Percentiles rank a stretch among this genome's conserved stretches.
phyloP scores from a whole-genome alignment of 2,888 invertebrate genomes.

The Tetragonula carbonaria region DNA sequence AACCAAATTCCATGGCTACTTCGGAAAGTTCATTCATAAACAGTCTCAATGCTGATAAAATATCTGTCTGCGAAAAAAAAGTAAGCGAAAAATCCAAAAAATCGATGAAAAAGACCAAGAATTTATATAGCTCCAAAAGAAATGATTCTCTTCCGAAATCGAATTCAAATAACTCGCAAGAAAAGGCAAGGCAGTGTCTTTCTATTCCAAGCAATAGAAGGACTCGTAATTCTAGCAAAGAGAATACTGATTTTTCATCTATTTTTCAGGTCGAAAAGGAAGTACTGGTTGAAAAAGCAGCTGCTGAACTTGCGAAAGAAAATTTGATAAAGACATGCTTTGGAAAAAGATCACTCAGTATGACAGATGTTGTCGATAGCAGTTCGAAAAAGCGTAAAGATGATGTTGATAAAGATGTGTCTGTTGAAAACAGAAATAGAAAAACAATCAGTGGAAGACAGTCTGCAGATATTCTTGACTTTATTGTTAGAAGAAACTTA shows the following conservation, averaged over 20 bases:
- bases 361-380: not conserved
- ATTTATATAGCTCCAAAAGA: not conserved
- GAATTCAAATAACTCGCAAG: not conserved
- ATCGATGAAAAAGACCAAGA: not conserved
- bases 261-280: conserved; percentile 56
- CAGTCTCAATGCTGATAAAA: not conserved
- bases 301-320: not conserved
- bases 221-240: conserved; percentile 41
- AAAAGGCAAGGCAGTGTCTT: not conserved
- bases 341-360: conserved; percentile 30
- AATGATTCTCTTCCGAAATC: not conserved
- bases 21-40: not conserved
- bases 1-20: not conserved
- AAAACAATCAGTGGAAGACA: not conserved
- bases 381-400: conserved; percentile 36
- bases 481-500: conserved; percentile 2
- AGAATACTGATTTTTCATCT: conserved; percentile 47
- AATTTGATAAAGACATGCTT: not conserved
- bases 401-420: conserved; percentile 1
- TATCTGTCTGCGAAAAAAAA: not conserved
- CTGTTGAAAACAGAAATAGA: not conserved
- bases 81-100: not conserved
- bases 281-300: not conserved
- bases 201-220: conserved; percentile 25
- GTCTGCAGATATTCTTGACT: conserved; percentile 30